Evolutionary conservation across 2,113 vertebrate genomes (phyloP).

Genomic region (Arvicanthis niloticus): DNA sequence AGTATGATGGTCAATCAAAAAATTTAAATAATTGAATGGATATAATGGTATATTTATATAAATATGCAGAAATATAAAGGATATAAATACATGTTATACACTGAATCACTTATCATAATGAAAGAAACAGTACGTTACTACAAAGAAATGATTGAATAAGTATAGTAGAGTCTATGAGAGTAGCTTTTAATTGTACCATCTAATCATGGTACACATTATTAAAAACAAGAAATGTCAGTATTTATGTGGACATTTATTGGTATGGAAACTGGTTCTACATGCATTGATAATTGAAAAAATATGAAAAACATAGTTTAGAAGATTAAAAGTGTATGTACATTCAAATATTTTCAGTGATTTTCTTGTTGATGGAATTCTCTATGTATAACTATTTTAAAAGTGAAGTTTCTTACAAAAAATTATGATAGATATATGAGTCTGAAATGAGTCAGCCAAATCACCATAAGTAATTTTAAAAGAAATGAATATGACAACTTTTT

Average conservation of each 20-base stretch:
- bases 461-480: slow-evolving; percentile 64
- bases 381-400: slow-evolving; percentile 52
- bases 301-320: slow-evolving; percentile 38
- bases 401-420: slow-evolving; percentile 64
- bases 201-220: neutral
- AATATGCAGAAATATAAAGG: neutral
- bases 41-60: neutral
- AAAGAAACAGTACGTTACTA: slow-evolving; percentile 40
- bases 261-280: slow-evolving; percentile 33
- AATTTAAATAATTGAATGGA: slow-evolving; percentile 49
- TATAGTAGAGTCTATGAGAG: neutral
- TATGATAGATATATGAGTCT: neutral
- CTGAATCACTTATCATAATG: slow-evolving; percentile 24
- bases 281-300: slow-evolving; percentile 35
- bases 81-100: neutral
- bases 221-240: neutral
- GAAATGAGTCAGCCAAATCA: slow-evolving; percentile 63
- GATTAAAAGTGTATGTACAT: neutral
- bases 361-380: slow-evolving; percentile 37
- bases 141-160: slow-evolving; percentile 55
- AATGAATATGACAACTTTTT: neutral
- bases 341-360: slow-evolving; percentile 32
- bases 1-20: slow-evolving; percentile 32
- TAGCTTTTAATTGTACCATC: slow-evolving; percentile 18
- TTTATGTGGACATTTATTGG: slow-evolving; percentile 29